Base-by-base conservation (phyloP, 2,797 vertebrate genomes). In the Tokudaia tokunoshimensis region DNA sequence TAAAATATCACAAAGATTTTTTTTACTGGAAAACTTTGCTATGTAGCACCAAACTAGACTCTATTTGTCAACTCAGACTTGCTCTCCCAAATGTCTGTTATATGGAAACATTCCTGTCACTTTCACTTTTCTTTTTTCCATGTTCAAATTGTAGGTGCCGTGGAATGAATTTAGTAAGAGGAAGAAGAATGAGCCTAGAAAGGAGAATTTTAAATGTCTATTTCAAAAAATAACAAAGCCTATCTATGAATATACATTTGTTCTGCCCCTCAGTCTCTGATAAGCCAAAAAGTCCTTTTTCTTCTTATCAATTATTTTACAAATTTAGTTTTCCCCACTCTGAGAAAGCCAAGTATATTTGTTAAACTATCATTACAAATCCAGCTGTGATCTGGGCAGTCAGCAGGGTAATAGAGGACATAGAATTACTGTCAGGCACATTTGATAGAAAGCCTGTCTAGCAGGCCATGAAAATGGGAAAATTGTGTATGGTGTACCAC, bases 221-320 rank as follows among this genome's bases (percentile, higher is more conserved):
- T 55, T 97, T 67, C 14, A 97, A 98, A 93, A 93, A 96, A 92
- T 72, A 96, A 93, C 41, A 97, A 87, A 96, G 87, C 85, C 29
- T 10, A 9, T 76, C 52, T 9, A 17, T 19, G 92, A 83, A 95
- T 92, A 11, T 15, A 67, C 65, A 24, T 72, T 85, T 65, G 24
- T 14, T 97, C 13, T 84, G 96, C 76, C 11, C 5, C 19, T 44
- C 59, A 17, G 15, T 83, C 41, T 94, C 93, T 93, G 59, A 47
- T 91, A 85, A 97, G 24, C 41, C 61, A 87, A 96, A 55, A 24
- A 26, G 52, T 76, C 67, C 61, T 63, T 50, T 61, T 74, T 95
- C n/a, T 78, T 97, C 26, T 89, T 97, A 59, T 92, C 59, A 96
- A 95, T 94, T 76, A 88, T 81, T 97, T 97, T 97, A 94, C 91